These are phyloP conservation scores for Microdon myrmicae DNA, from an alignment of 2,888 invertebrate genomes.

Conservation along the genomic window DNA sequence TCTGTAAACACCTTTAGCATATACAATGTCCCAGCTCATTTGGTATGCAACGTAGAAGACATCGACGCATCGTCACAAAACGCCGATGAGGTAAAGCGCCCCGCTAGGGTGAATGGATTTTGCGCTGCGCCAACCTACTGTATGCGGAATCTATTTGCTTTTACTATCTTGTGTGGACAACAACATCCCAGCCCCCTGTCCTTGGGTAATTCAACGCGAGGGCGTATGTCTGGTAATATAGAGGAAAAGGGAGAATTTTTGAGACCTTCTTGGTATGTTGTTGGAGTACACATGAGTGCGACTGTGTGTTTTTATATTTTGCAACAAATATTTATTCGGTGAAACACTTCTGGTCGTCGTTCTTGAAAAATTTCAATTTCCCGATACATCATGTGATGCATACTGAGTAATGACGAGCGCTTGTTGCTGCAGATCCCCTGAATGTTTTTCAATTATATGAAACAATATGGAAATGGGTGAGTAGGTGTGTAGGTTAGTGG, in stretches of 20 bases:
- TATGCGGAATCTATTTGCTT: constrained; percentile 50
- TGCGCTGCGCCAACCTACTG: constrained; percentile 28
- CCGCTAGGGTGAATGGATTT: constrained; percentile 31
- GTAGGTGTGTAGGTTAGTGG: too few relatives aligned
- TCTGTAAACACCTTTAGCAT: constrained; percentile 20
- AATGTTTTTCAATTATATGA: constrained; percentile 50
- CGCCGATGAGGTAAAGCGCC: constrained; percentile 4
- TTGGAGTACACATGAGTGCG: constrained; percentile 28
- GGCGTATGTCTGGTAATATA: background rate
- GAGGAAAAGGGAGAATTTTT: background rate
- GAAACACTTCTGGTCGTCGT: constrained; percentile 48
- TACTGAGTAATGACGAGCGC: constrained; percentile 44
- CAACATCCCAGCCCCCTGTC: constrained; percentile 8
- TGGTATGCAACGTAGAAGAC: constrained; percentile 35
- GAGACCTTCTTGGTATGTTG: background rate
- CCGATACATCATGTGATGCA: constrained; percentile 47
- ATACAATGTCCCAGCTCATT: constrained; percentile 28
- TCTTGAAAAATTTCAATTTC: constrained; percentile 52
- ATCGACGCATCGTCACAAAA: constrained; percentile 5
- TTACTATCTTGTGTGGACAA: constrained; percentile 37
- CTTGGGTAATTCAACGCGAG: background rate
- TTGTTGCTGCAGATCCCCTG: constrained; percentile 48
- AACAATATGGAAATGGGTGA: too few relatives aligned
- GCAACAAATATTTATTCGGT: constrained; percentile 37
- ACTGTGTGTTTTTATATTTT: constrained; percentile 13